phyloP scores from a whole-genome alignment of 1,140 invertebrate species.

The Cyrtorhinus lividipennis region DNA sequence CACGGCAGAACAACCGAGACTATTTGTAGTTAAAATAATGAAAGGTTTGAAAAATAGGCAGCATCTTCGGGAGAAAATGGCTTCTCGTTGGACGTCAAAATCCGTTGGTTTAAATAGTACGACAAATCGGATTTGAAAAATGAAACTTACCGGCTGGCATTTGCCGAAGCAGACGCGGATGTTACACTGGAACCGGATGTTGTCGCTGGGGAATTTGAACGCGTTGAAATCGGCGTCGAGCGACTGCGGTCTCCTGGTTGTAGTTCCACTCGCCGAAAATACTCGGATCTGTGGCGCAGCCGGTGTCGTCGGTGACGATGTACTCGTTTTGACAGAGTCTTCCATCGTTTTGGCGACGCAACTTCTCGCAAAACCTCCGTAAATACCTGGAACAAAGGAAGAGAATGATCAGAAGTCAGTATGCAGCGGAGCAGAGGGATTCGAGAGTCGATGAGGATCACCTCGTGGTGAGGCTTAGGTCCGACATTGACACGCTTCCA shows the following conservation, averaged over 20 bases:
- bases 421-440: no score
- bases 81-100: no score
- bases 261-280: constrained; percentile 90
- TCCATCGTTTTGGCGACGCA: constrained; percentile 87
- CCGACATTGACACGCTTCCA: no score
- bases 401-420: no score
- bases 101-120: no score
- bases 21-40: no score
- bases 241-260: constrained; percentile 63
- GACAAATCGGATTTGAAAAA: no score
- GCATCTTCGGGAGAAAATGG: no score
- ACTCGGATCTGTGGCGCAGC: constrained; percentile 79
- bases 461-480: no score
- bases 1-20: no score
- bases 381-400: constrained; percentile 51
- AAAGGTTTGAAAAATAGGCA: no score
- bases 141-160: constrained; percentile 83
- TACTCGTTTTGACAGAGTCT: constrained; percentile 77
- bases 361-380: constrained; percentile 82
- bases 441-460: no score
- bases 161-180: constrained; percentile 88
- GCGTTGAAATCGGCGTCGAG: constrained; percentile 79
- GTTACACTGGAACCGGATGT: constrained; percentile 90
- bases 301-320: constrained; percentile 82
- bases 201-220: constrained; percentile 91